These are phyloP conservation scores for Diarsia mendica DNA, from an alignment of 2,888 invertebrate genomes.

Conservation along the genomic window DNA sequence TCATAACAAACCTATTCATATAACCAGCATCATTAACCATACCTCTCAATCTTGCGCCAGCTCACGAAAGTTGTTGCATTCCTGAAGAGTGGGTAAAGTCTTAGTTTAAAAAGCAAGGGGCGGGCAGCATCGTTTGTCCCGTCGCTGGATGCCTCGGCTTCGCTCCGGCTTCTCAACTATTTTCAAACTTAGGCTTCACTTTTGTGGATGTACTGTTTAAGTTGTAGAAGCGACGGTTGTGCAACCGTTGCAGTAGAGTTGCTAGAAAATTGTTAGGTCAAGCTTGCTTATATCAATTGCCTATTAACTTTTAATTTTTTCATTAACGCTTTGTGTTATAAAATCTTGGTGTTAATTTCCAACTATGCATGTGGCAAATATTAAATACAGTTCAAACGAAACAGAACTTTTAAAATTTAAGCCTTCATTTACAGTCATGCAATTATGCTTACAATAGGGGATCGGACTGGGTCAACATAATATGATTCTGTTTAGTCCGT, in stretches of 20 bases:
- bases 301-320: too few relatives aligned
- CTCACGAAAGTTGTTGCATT: slow-evolving; percentile 38
- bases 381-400: too few relatives aligned
- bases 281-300: too few relatives aligned
- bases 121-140: slow-evolving; percentile 52
- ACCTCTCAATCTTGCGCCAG: slow-evolving; percentile 14
- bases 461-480: too few relatives aligned
- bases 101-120: slow-evolving; percentile 48
- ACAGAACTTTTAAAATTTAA: too few relatives aligned
- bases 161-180: slow-evolving; percentile 48
- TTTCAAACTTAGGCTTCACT: slow-evolving; percentile 39
- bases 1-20: not conserved
- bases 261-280: not conserved
- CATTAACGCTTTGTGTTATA: too few relatives aligned
- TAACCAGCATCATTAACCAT: slow-evolving; percentile 1
- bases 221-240: not conserved
- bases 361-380: too few relatives aligned
- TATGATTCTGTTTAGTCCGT: too few relatives aligned
- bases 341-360: too few relatives aligned
- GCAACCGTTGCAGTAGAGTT: not conserved
- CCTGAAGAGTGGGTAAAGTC: slow-evolving; percentile 26
- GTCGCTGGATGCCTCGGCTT: slow-evolving; percentile 30
- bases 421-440: too few relatives aligned
- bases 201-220: not conserved
- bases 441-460: too few relatives aligned